Conservation (phyloP, 2,888 invertebrate genomes). For the Meghimatium bilineatum region DNA sequence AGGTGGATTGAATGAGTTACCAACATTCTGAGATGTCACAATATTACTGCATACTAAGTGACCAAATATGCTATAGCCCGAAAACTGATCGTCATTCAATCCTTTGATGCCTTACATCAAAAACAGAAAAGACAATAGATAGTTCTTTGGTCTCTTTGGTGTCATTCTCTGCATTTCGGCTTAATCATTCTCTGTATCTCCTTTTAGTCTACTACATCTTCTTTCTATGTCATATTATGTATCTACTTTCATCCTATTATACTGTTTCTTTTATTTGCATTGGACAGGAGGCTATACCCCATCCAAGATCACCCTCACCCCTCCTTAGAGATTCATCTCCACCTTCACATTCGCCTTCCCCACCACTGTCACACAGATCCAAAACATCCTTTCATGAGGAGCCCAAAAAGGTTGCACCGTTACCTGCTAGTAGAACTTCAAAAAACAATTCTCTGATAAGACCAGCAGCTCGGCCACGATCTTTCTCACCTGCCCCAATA, state of each 20-base stretch:
- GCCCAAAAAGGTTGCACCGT: conserved; percentile 9
- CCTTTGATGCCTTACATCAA: too few relatives aligned
- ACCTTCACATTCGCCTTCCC: conserved; percentile 27
- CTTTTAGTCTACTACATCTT: conserved; percentile 48
- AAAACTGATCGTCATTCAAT: too few relatives aligned
- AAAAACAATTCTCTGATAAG: background rate
- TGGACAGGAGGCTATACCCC: conserved; percentile 41
- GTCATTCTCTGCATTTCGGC: background rate
- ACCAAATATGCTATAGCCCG: too few relatives aligned
- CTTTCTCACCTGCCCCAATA: background rate
- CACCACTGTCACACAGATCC: conserved; percentile 1
- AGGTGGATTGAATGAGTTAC: too few relatives aligned
- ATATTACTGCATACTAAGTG: too few relatives aligned
- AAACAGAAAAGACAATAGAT: too few relatives aligned
- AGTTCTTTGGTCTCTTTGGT: too few relatives aligned
- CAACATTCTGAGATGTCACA: too few relatives aligned
- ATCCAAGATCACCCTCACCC: conserved; percentile 53
- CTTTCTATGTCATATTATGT: too few relatives aligned
- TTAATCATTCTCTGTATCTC: background rate
- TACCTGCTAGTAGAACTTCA: background rate
- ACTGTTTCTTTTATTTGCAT: conserved; percentile 38
- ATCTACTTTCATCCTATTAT: conserved; percentile 47
- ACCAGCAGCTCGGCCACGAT: conserved; percentile 26
- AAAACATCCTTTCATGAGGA: conserved; percentile 23
- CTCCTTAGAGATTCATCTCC: conserved; percentile 36